Base-by-base conservation (phyloP, 2,888 invertebrate genomes). In the Cyrtodaria siliqua region DNA sequence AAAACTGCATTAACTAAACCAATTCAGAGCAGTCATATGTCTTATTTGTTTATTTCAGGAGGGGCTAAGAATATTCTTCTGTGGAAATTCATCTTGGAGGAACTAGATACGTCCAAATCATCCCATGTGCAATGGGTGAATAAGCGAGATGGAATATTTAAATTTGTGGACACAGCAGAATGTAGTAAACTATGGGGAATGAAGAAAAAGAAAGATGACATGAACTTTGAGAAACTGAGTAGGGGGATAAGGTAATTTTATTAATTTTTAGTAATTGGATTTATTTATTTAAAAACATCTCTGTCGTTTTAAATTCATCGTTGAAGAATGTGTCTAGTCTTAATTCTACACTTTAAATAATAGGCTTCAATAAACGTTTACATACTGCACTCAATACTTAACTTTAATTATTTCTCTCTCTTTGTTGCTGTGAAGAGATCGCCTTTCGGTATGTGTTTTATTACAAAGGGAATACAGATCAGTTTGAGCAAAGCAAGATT, bases 201-300 rank as follows among this genome's bases (percentile, higher is more conserved):
- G 52, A 84, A 80, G 70, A 88, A 88, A 61, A 80, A 84, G 60
- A 88, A 87, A 63, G 68, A 73, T 2, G 88, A 88, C 67, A 88
- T 88, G 88, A 88, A 87, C 61, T 88, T 88, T 33, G 88, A 88
- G 67, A 88, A 88, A 40, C 85, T 88, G n/a, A 88, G 88, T 38
- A 70, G 88, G 0, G 88, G 86, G 47, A 88, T 88, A 20, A 82
- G 88, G 88, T 88, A 64, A 20, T 55, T n/a, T n/a, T n/a, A n/a
- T n/a, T n/a, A n/a, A n/a, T n/a, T n/a, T n/a, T n/a, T n/a, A n/a
- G n/a, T n/a, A n/a, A n/a, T n/a, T n/a, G n/a, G n/a, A n/a, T n/a
- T n/a, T n/a, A n/a, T n/a, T n/a, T n/a, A n/a, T n/a, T n/a, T n/a
- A n/a, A n/a, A n/a, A n/a, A n/a, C n/a, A n/a, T n/a, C n/a, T n/a